phyloP scores from a whole-genome alignment of 2,888 invertebrate genomes.

The Maniola hyperantus region DNA sequence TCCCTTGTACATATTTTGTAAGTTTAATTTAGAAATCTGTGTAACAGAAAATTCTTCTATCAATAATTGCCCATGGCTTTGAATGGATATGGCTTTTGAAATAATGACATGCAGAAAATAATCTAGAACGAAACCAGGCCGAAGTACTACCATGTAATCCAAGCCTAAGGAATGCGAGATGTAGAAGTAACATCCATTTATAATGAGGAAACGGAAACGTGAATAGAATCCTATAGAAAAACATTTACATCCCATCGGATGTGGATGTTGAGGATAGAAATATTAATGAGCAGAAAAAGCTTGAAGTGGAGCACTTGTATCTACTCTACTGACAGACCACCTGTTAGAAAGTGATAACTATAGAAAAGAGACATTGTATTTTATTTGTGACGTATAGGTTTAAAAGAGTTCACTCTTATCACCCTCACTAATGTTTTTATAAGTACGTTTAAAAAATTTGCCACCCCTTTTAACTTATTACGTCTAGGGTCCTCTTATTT shows the following conservation, averaged over 20 bases:
- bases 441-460: too few relatives aligned
- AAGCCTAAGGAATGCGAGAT: slow-evolving; percentile 41
- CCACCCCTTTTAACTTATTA: too few relatives aligned
- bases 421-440: too few relatives aligned
- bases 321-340: background rate
- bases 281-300: slow-evolving; percentile 22
- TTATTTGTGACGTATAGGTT: background rate
- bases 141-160: background rate
- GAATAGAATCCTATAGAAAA: slow-evolving; percentile 29
- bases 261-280: slow-evolving; percentile 27
- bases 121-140: background rate
- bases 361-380: background rate
- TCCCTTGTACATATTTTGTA: too few relatives aligned
- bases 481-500: too few relatives aligned
- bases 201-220: slow-evolving; percentile 59
- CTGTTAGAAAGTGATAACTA: slow-evolving; percentile 8
- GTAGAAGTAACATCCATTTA: slow-evolving; percentile 49
- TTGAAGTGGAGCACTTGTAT: slow-evolving; percentile 16
- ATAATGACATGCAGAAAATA: background rate
- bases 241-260: slow-evolving; percentile 36
- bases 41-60: too few relatives aligned
- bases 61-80: background rate
- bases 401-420: too few relatives aligned
- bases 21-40: too few relatives aligned
- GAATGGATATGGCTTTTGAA: too few relatives aligned